Evolutionary conservation across 2,888 invertebrate genomes (phyloP), one percentile per base, ranked within the genome.

Genomic region (Norana najaformis): DNA sequence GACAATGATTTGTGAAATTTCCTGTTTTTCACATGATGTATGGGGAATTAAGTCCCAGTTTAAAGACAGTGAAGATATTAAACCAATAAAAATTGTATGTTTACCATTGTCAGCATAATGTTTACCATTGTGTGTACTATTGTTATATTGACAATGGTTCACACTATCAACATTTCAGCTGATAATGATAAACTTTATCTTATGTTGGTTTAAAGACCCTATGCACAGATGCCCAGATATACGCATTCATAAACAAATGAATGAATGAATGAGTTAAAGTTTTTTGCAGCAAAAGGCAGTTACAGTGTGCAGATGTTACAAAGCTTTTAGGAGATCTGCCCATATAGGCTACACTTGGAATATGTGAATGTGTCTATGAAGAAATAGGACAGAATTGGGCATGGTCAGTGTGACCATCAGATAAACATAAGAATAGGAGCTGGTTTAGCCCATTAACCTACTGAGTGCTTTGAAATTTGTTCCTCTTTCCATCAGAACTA

Each of bases 341-440:
- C n/a, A 6, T 69, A 11, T 8, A 6, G 30, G 30, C n/a, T 69
- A n/a, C 30, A 69, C 69, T 69, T 69, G 0, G n/a, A 69, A 0
- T 30, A 13, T 30, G 6, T 69, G 69, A 53, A 53, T 53, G 53
- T 18, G 18, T 18, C 47, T 18, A 47, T 47, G 47, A 47, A 47
- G 69, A 69, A 13, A n/a, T 30, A 69, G n/a, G 0, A n/a, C n/a
- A 69, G 20, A 30, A n/a, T 69, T 69, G 69, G 69, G n/a, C n/a
- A 69, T 69, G 69, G 69, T 69, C 69, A 69, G n/a, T 69, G 69
- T 69, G 69, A 69, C n/a, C 69, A 69, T 69, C 69, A 69, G 69
- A n/a, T 69, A 69, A 69, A 69, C 69, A 69, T n/a, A 47, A 69
- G 69, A 69, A 69, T 69, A 5, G 30, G 13, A 69, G n/a, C 69